Evolutionary conservation across 2,888 invertebrate species (phyloP), one percentile per base, ranked within the genome.

Genomic region (Idaea straminata): DNA sequence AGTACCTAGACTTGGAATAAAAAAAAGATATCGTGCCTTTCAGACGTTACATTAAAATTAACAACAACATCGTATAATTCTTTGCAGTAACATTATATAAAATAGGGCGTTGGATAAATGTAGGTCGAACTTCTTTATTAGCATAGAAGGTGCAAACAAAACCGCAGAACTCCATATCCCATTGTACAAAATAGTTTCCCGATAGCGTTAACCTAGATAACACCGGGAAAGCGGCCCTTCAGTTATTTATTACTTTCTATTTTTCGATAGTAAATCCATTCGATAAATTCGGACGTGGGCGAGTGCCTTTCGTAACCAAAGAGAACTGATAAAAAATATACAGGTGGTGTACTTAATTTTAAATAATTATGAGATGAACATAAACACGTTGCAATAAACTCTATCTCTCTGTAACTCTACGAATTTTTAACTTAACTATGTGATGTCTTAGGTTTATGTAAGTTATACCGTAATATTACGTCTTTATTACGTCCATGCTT

Each of bases 201-300:
- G 73, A 72, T 73, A 78, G 70, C 77, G 81, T 83, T 85, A 87
- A 88, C 89, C 89, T 74, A 90, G 85, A 86, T 88, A 83, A 78
- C 77, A 77, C 76, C 78, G 81, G 84, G 86, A 89, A 89, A 90
- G 90, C 87, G 85, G 89, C 88, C 89, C 89, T 88, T 88, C 74
- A 74, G 79, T 79, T 82, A 91, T 88, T 87, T 84, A 86, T 88
- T 84, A 88, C 92, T 92, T 92, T 92, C 92, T 92, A 92, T 91
- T 90, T 92, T 91, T 91, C 87, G 86, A 89, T 88, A 86, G 87
- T 83, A 81, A 85, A 84, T 83, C 80, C 82, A 82, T 84, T 83
- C 77, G 83, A 85, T 47, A 47, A 85, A 83, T 86, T 88, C 79
- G 78, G 78, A 80, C 82, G 92, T 92, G 90, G 92, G 92, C 88